A percentile compares a stretch with the other conserved stretches of the same genome.
Conservation (phyloP, 2,113 vertebrate genomes). For the Atlantisia rogersi region DNA sequence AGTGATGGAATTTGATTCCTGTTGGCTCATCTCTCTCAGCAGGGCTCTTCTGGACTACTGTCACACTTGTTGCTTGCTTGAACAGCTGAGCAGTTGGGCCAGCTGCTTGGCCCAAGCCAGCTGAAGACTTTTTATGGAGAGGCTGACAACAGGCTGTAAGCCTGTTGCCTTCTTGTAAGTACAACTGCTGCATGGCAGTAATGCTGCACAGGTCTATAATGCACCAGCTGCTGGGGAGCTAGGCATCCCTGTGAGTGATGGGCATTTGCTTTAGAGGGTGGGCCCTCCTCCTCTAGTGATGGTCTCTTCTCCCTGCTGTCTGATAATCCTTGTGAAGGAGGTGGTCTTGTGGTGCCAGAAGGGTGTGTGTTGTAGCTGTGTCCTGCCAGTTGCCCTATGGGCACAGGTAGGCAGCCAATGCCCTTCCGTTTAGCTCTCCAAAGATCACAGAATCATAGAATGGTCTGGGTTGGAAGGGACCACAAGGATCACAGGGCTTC, state of each 20-base stretch:
- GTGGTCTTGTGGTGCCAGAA: neutral
- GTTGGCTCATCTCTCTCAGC: neutral
- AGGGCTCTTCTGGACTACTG: neutral
- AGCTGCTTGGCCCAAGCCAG: neutral
- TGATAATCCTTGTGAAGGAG: neutral
- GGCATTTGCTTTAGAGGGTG: neutral
- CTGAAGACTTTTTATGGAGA: neutral
- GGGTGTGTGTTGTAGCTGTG: neutral
- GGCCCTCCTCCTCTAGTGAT: neutral
- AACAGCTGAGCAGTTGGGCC: neutral
- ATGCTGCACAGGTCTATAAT: accelerated
- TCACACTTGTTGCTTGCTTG: neutral
- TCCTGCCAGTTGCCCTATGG: neutral
- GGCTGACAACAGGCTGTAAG: neutral
- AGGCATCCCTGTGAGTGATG: neutral
- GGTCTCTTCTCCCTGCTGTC: neutral
- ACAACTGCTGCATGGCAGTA: neutral
- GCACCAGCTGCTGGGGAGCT: neutral
- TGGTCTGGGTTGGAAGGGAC: too few species aligned
- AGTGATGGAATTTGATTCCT: neutral
- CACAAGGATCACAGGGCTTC: too few species aligned
- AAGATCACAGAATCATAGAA: too few species aligned
- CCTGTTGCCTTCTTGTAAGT: neutral
- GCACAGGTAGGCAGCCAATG: neutral
- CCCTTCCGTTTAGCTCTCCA: too few species aligned